Conservation (phyloP, 2,113 vertebrate species). For the Leptobrachium ailaonicum region DNA sequence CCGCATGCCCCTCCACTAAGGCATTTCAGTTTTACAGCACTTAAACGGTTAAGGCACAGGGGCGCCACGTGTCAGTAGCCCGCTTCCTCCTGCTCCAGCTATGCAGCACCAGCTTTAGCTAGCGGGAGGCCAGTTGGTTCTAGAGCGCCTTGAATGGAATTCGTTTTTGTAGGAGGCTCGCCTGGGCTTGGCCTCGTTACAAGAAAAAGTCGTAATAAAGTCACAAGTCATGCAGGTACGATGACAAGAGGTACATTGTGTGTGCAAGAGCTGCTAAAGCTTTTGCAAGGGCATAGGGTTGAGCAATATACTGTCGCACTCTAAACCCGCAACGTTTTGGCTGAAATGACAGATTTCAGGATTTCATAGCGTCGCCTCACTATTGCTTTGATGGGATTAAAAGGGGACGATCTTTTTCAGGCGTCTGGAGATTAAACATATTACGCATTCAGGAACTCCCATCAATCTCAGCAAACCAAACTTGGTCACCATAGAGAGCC, state of each 20-base stretch:
- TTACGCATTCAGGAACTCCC: too few species aligned
- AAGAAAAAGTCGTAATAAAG: conserved; percentile 37
- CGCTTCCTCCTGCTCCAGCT: conserved; percentile 22
- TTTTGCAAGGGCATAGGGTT: conserved; percentile 6
- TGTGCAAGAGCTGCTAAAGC: not conserved
- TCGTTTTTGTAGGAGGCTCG: conserved; percentile 29
- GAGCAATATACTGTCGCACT: conserved; percentile 10
- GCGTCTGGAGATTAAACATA: too few species aligned
- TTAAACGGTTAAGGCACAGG: too few species aligned
- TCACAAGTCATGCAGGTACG: conserved; percentile 36
- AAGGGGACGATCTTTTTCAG: too few species aligned
- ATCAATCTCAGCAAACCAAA: too few species aligned
- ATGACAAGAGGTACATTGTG: conserved; percentile 48
- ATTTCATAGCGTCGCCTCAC: too few species aligned
- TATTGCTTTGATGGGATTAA: too few species aligned
- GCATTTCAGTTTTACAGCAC: too few species aligned
- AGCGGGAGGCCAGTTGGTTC: conserved; percentile 41
- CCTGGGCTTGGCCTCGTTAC: conserved; percentile 19
- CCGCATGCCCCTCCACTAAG: too few species aligned
- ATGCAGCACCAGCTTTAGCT: conserved; percentile 29
- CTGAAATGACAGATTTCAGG: too few species aligned
- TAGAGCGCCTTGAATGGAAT: conserved; percentile 23
- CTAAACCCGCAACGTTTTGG: too few species aligned
- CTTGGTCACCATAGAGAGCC: too few species aligned
- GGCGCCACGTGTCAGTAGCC: conserved; percentile 22